These are phyloP conservation scores for Rhogogaster chlorosoma DNA, from an alignment of 2,888 invertebrate genomes.

Conservation along the genomic window DNA sequence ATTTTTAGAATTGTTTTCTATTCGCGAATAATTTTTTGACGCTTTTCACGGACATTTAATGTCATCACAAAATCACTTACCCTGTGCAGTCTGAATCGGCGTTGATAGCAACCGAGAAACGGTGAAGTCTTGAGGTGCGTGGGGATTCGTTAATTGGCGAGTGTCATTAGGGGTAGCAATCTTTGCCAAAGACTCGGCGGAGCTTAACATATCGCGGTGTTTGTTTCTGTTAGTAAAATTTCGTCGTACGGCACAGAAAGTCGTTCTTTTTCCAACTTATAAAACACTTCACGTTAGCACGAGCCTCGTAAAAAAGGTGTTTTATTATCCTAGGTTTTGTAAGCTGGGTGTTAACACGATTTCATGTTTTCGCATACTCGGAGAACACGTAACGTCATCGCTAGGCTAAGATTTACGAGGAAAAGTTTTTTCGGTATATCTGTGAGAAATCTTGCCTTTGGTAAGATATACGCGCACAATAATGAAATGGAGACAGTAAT, in stretches of 20 bases:
- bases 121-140: slow-evolving; percentile 75
- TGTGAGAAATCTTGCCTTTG: not conserved
- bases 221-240: slow-evolving; percentile 9
- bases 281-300: slow-evolving; percentile 38
- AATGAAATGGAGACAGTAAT: not conserved
- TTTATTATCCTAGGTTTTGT: slow-evolving; percentile 17
- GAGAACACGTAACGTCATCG: slow-evolving; percentile 2
- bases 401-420: not conserved
- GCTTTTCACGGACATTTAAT: not conserved
- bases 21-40: not conserved
- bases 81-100: slow-evolving; percentile 67
- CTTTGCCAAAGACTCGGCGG: slow-evolving; percentile 30
- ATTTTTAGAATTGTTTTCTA: not conserved
- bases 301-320: slow-evolving; percentile 18
- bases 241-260: not conserved
- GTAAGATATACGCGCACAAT: not conserved
- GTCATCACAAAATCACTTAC: slow-evolving; percentile 60
- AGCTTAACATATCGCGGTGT: slow-evolving; percentile 26
- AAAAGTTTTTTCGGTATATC: not conserved
- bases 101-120: slow-evolving; percentile 74
- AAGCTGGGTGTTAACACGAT: slow-evolving; percentile 34
- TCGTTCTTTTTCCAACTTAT: slow-evolving; percentile 2
- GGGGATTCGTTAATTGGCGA: slow-evolving; percentile 54
- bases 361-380: not conserved
- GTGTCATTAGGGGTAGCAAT: not conserved